phyloP scores from a whole-genome alignment of 2,113 vertebrate genomes.

The Bufo gargarizans region DNA sequence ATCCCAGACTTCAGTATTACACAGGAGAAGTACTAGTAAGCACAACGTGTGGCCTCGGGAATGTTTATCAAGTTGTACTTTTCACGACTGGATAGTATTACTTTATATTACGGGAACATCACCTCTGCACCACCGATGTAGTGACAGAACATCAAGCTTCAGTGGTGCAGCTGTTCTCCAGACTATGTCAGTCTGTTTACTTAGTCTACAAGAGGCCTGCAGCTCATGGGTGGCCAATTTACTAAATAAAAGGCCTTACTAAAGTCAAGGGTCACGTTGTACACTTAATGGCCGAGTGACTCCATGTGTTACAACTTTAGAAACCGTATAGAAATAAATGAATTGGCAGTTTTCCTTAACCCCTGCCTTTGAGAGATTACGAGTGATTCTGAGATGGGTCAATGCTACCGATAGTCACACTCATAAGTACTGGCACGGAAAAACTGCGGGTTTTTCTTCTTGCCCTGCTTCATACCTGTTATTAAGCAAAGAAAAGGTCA shows the following conservation, averaged over 20 bases:
- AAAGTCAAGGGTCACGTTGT: slow-evolving; percentile 29
- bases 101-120: too few species aligned
- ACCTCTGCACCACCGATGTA: too few species aligned
- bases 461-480: not conserved
- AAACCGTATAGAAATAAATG: not conserved
- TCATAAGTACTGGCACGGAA: not conserved
- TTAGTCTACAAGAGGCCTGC: slow-evolving; percentile 16
- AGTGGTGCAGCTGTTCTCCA: not conserved
- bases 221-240: slow-evolving; percentile 40
- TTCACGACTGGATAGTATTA: not conserved
- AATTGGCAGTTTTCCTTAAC: not conserved
- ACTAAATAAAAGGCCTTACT: slow-evolving; percentile 1
- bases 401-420: not conserved
- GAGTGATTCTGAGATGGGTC: not conserved
- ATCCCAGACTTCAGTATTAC: not conserved
- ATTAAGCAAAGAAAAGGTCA: too few species aligned
- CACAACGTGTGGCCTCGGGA: not conserved
- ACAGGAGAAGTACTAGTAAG: not conserved
- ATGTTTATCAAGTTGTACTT: not conserved
- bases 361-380: not conserved
- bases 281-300: slow-evolving; percentile 16
- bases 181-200: slow-evolving; percentile 4
- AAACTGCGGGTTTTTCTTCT: not conserved
- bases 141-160: not conserved
- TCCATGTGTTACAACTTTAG: not conserved